Evolutionary conservation across 2,888 invertebrate genomes (phyloP), one percentile per base, ranked within the genome.

Genomic region (Dryobotodes eremita): DNA sequence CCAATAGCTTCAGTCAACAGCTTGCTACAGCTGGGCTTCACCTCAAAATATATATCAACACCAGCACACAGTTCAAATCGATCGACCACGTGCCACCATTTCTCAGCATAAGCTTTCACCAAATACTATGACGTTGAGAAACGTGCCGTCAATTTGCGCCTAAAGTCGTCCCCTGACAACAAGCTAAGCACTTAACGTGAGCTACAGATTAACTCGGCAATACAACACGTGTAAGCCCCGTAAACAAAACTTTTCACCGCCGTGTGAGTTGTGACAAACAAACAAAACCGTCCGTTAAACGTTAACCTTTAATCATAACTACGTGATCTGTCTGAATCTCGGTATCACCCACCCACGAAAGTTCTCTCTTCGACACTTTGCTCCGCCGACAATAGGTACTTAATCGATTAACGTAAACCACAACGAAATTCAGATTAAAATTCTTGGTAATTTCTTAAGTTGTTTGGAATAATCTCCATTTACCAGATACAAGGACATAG

Each of bases 381-480:
- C 80, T 75, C 74, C 57, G 36, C 55, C 72, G n/a, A 77, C 84
- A 83, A 82, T 84, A 84, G 83, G 82, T 83, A 81, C 79, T 82
- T 87, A 80, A 87, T 89, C 85, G 84, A 87, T 87, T 87, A 88
- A 81, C 87, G 86, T 82, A 82, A 84, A 79, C 85, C 79, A 83
- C 80, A 76, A 74, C 75, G 62, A 83, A 84, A 86, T 86, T 75
- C 53, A 69, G 75, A 85, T 83, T 86, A 83, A 46, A 85, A 80
- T 88, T 84, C 61, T 59, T 26, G 13, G 23, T 50, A 50, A 76
- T 77, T 86, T 83, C 72, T 69, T 82, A 80, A 10, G 46, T 42
- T n/a, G 42, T 82, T 57, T 69, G 31, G 57, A 68, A 55, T 53
- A 72, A 72, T 72, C 48, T 61, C 53, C 50, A 8, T 71, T 62